phyloP scores from a whole-genome alignment of 1,140 invertebrate genomes.

The Oscheius sp. region DNA sequence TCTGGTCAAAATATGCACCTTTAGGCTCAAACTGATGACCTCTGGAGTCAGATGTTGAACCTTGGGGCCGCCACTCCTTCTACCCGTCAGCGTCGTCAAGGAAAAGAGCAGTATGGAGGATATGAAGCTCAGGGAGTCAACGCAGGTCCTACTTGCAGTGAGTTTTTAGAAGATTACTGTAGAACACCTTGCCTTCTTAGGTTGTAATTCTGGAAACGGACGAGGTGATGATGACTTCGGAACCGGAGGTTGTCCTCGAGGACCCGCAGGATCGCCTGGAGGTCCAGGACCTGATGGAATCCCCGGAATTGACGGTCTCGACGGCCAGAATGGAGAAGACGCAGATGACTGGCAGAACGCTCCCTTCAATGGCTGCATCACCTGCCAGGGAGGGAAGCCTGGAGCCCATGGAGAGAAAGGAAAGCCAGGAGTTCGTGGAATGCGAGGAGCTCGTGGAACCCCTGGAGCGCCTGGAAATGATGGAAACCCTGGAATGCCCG shows the following conservation, averaged over 20 bases:
- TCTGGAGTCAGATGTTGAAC: slow-evolving; percentile 52
- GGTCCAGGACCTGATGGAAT: slow-evolving; percentile 3
- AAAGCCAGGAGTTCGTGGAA: slow-evolving; percentile 46
- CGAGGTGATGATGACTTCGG: slow-evolving; percentile 21
- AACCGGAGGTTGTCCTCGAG: slow-evolving; percentile 33
- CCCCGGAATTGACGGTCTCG: neutral
- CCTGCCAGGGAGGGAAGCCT: slow-evolving; percentile 39
- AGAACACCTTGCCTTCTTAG: neutral
- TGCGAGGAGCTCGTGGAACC: slow-evolving; percentile 37
- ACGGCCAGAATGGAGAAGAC: slow-evolving; percentile 34
- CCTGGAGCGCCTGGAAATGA: neutral
- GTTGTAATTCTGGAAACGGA: slow-evolving; percentile 33
- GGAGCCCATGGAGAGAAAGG: slow-evolving; percentile 34
- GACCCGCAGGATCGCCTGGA: slow-evolving; percentile 26
- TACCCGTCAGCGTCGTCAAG: slow-evolving; percentile 53
- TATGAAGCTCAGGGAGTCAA: slow-evolving; percentile 41
- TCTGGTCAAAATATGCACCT: neutral
- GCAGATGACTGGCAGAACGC: slow-evolving; percentile 48
- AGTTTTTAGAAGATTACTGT: too few species aligned
- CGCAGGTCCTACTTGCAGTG: slow-evolving; percentile 22
- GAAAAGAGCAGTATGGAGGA: slow-evolving; percentile 46
- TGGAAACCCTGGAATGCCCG: slow-evolving; percentile 24
- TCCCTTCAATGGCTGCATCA: slow-evolving; percentile 44
- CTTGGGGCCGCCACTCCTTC: slow-evolving; percentile 55
- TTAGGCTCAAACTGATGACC: neutral